Evolutionary conservation across 2,888 invertebrate genomes (phyloP).

Genomic region (Apamea anceps): DNA sequence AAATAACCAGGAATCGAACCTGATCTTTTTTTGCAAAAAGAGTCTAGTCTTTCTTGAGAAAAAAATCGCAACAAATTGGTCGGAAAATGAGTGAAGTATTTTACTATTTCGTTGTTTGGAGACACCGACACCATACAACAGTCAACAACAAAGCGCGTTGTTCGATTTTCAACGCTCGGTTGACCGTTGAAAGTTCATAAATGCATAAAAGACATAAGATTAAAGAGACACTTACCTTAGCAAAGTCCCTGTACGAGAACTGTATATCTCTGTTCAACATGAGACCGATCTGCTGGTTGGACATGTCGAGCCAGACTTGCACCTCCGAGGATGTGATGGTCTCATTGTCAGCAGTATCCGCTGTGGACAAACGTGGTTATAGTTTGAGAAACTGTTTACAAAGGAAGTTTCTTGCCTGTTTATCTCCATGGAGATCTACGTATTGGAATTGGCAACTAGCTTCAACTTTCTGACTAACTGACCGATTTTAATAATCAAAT

Average conservation of each 20-base stretch:
- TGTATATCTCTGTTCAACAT: slow-evolving; percentile 96
- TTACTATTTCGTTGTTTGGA: not conserved
- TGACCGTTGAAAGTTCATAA: too few relatives aligned
- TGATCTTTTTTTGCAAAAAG: not conserved
- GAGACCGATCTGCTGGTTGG: slow-evolving; percentile 98
- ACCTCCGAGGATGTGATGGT: slow-evolving; percentile 96
- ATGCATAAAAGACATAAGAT: not conserved
- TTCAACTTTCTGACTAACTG: too few relatives aligned
- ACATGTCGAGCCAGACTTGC: slow-evolving; percentile 97
- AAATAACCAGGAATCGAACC: not conserved
- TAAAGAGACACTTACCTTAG: slow-evolving; percentile 85
- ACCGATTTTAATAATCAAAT: not conserved
- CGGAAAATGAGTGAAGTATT: too few relatives aligned
- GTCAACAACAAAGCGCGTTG: too few relatives aligned
- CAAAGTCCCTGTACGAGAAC: slow-evolving; percentile 96
- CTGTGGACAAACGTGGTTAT: slow-evolving; percentile 71
- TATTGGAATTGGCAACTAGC: too few relatives aligned
- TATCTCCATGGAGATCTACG: too few relatives aligned
- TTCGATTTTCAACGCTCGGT: too few relatives aligned
- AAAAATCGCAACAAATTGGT: too few relatives aligned
- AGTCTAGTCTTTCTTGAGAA: too few relatives aligned
- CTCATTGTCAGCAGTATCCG: slow-evolving; percentile 95
- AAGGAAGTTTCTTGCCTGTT: not conserved
- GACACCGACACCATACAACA: too few relatives aligned
- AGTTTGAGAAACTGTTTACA: not conserved